Conservation (phyloP, 2,888 invertebrate species). For the Bembecia ichneumoniformis region DNA sequence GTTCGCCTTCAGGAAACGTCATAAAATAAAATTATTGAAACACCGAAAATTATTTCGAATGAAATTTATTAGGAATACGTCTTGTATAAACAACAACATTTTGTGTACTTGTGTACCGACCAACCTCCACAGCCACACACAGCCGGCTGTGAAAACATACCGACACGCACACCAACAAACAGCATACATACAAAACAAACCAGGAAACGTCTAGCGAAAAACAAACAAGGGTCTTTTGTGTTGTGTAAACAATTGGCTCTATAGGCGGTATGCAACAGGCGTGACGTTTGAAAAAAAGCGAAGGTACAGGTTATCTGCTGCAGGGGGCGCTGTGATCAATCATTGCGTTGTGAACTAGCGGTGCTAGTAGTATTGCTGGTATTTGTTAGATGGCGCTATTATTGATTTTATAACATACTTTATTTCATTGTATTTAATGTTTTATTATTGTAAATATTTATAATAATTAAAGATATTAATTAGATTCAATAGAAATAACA, state of each 20-base stretch:
- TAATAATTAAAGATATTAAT: too few relatives aligned
- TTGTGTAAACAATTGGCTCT: slow-evolving; percentile 67
- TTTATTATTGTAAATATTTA: background rate
- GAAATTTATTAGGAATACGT: slow-evolving; percentile 56
- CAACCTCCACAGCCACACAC: slow-evolving; percentile 37
- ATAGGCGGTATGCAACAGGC: slow-evolving; percentile 64
- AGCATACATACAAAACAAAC: slow-evolving; percentile 66
- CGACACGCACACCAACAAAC: slow-evolving; percentile 31
- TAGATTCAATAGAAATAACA: too few relatives aligned
- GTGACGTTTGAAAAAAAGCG: slow-evolving; percentile 51
- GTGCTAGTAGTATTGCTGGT: slow-evolving; percentile 6
- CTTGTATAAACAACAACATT: slow-evolving; percentile 62
- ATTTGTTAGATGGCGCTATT: slow-evolving; percentile 39
- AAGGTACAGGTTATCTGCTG: slow-evolving; percentile 42
- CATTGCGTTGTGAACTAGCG: background rate
- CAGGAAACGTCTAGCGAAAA: slow-evolving; percentile 74
- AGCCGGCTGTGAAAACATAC: slow-evolving; percentile 64
- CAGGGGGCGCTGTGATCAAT: slow-evolving; percentile 36
- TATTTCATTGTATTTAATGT: background rate
- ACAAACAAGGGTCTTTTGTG: slow-evolving; percentile 73
- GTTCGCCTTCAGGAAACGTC: background rate
- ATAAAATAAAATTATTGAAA: background rate
- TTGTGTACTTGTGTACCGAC: slow-evolving; percentile 48
- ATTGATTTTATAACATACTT: slow-evolving; percentile 1
- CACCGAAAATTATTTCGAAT: slow-evolving; percentile 7